Evolutionary conservation across 1,140 invertebrate species (phyloP).

Genomic region (Xylocopa sonorina): DNA sequence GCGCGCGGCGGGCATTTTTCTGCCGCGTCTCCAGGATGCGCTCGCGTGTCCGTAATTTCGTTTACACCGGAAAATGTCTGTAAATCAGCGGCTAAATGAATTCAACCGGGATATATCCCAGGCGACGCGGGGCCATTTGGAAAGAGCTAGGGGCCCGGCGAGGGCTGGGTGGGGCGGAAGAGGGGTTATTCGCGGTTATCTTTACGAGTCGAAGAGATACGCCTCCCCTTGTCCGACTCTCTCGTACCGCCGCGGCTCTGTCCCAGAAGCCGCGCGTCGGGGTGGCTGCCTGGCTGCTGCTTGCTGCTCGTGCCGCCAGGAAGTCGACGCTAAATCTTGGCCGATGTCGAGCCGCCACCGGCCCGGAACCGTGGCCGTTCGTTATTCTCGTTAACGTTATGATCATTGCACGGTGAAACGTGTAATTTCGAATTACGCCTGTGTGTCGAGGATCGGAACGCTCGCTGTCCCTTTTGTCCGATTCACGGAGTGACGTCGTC

Average conservation of each 20-base stretch:
- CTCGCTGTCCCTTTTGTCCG: background rate
- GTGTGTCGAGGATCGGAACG: conserved; percentile 3
- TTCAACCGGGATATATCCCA: conserved; percentile 62
- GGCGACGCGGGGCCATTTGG: conserved; percentile 32
- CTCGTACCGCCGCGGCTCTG: conserved; percentile 34
- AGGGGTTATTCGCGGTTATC: conserved; percentile 75
- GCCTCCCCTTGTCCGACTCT: conserved; percentile 68
- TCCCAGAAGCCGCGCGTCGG: conserved; percentile 36
- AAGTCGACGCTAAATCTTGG: conserved; percentile 79
- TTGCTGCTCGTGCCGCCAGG: conserved; percentile 61
- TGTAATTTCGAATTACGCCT: conserved; percentile 38
- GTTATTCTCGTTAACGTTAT: conserved; percentile 62
- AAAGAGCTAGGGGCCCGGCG: conserved; percentile 37
- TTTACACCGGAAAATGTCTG: conserved; percentile 78
- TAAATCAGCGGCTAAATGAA: conserved; percentile 80
- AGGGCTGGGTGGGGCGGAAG: too few species aligned
- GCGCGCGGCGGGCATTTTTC: too few species aligned
- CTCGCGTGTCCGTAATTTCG: conserved; percentile 72
- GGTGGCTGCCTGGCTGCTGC: conserved; percentile 13
- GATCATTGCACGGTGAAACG: conserved; percentile 44
- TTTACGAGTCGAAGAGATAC: conserved; percentile 78
- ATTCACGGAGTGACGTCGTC: background rate
- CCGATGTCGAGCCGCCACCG: conserved; percentile 63
- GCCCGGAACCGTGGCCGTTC: conserved; percentile 48
- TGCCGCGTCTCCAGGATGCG: background rate